A percentile compares a stretch with the other conserved stretches of the same genome.
Conservation (phyloP, 2,888 invertebrate species). For the Abrostola tripartita region DNA sequence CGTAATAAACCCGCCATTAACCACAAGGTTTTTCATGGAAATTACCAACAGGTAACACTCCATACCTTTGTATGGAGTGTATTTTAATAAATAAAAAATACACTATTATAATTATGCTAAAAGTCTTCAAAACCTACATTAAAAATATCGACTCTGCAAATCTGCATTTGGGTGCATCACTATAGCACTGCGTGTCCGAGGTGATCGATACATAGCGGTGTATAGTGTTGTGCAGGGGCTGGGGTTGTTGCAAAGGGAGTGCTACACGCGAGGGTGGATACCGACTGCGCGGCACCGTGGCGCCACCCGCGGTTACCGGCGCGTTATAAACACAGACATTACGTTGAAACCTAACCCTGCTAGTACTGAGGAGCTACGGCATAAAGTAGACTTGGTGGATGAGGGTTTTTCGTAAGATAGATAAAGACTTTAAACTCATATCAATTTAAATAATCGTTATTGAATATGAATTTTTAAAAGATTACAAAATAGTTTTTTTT, state of each 20-base stretch:
- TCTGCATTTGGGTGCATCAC: not conserved
- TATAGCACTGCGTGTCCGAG: conserved; percentile 66
- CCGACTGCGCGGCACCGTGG: conserved; percentile 46
- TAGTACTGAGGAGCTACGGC: not conserved
- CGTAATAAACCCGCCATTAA: too few relatives aligned
- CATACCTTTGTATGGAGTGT: too few relatives aligned
- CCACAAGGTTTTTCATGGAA: too few relatives aligned
- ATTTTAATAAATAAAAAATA: too few relatives aligned
- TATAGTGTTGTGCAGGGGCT: conserved; percentile 44
- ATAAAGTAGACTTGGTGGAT: too few relatives aligned
- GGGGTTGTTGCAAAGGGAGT: conserved; percentile 67
- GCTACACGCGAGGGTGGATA: conserved; percentile 58
- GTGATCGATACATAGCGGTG: conserved; percentile 73
- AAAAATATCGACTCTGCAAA: not conserved
- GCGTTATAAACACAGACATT: conserved; percentile 25
- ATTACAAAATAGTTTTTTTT: too few relatives aligned
- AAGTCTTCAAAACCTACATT: too few relatives aligned
- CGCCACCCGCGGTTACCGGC: conserved; percentile 36
- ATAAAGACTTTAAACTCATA: too few relatives aligned
- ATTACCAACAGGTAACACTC: too few relatives aligned
- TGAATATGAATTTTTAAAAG: too few relatives aligned
- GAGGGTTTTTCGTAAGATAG: too few relatives aligned
- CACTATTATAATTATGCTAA: not conserved
- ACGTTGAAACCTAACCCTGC: conserved; percentile 24
- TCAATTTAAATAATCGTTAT: too few relatives aligned